These are phyloP conservation scores for Myathropa florea DNA, from an alignment of 2,888 invertebrate species.

Conservation along the genomic window DNA sequence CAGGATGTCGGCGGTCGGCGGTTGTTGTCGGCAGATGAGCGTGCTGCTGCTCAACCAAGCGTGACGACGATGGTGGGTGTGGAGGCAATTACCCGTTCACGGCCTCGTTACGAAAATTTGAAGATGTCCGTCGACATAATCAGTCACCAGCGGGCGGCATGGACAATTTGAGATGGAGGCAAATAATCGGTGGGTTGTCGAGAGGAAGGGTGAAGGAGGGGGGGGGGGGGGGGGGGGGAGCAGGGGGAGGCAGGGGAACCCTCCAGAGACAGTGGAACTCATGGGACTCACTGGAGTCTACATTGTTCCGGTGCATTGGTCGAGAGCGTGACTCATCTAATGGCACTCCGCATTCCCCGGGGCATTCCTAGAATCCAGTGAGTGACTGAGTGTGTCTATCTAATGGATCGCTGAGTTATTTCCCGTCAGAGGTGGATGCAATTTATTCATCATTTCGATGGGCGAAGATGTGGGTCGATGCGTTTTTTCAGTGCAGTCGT, in stretches of 20 bases:
- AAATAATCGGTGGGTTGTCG: too few species aligned
- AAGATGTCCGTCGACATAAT: not conserved
- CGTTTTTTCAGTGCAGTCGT: not conserved
- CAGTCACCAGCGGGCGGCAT: not conserved
- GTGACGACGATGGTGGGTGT: constrained; percentile 29
- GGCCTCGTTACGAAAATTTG: constrained; percentile 13
- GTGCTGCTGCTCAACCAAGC: not conserved
- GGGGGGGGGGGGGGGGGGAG: not conserved
- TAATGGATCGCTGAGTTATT: constrained; percentile 1
- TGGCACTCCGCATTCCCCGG: constrained; percentile 20
- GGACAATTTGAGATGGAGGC: not conserved
- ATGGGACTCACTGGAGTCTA: too few species aligned
- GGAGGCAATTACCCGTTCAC: constrained; percentile 49
- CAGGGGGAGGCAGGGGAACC: too few species aligned
- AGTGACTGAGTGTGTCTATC: not conserved
- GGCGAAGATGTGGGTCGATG: constrained; percentile 14
- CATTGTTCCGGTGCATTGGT: not conserved
- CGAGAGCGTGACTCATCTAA: constrained; percentile 52
- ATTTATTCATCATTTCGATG: constrained; percentile 22
- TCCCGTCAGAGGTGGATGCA: constrained; percentile 5
- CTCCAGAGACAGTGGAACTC: too few species aligned
- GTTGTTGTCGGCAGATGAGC: too few species aligned
- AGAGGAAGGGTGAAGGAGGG: too few species aligned
- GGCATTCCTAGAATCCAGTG: constrained; percentile 38
- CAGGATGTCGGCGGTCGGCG: not conserved